Evolutionary conservation across 2,797 vertebrate species (phyloP).

Genomic region (Muraenolepis orangiensis): DNA sequence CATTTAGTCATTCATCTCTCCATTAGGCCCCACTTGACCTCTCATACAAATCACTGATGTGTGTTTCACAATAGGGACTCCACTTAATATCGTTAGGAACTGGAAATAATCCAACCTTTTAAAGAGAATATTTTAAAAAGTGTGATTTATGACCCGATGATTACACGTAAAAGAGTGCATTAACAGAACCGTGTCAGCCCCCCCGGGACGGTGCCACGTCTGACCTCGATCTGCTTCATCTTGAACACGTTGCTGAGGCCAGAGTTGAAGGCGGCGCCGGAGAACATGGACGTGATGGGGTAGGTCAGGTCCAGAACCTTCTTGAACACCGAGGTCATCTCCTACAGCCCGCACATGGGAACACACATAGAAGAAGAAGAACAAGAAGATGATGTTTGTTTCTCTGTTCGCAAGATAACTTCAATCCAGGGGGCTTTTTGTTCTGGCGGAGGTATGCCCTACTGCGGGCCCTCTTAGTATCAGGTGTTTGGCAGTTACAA

Average conservation of each 20-base stretch:
- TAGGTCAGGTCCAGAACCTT: slow-evolving; percentile 91
- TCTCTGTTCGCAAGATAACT: no score
- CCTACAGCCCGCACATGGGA: slow-evolving; percentile 62
- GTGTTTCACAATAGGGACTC: neutral
- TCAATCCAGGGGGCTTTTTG: no score
- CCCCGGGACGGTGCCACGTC: no score
- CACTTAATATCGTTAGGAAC: neutral
- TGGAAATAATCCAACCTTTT: neutral
- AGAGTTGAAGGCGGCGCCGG: slow-evolving; percentile 88
- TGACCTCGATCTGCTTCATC: slow-evolving; percentile 95
- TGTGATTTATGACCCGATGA: neutral
- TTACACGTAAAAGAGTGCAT: neutral
- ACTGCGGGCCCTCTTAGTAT: no score
- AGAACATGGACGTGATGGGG: slow-evolving; percentile 94
- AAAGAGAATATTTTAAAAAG: neutral
- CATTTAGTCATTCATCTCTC: neutral
- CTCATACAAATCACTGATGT: neutral
- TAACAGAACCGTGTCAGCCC: neutral
- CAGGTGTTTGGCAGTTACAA: no score
- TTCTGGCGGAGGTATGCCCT: no score
- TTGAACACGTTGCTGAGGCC: slow-evolving; percentile 85
- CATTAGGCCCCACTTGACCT: neutral
- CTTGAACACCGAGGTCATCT: slow-evolving; percentile 87
- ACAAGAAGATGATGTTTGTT: no score
- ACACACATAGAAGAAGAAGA: neutral